Evolutionary conservation across 2,888 invertebrate genomes (phyloP).

Genomic region (Altica lythri): DNA sequence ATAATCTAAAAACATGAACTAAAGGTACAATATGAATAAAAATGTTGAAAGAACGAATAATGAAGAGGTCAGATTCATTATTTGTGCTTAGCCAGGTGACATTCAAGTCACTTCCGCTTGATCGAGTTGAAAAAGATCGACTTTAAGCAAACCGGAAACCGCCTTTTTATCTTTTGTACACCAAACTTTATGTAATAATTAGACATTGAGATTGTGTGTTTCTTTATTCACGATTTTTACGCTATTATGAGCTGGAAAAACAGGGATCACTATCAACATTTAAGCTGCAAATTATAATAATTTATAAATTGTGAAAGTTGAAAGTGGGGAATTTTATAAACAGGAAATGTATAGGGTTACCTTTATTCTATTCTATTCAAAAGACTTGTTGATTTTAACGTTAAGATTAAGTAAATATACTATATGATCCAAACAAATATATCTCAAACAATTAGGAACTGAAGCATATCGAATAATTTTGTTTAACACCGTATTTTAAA

Average conservation of each 20-base stretch:
- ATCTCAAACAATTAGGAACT: too few species aligned
- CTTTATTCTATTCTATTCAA: too few species aligned
- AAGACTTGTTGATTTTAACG: too few species aligned
- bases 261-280: too few species aligned
- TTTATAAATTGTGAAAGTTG: too few species aligned
- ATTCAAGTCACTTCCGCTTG: slow-evolving; percentile 54
- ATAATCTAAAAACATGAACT: slow-evolving; percentile 5
- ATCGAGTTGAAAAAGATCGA: slow-evolving; percentile 48
- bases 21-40: slow-evolving; percentile 31
- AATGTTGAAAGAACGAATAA: slow-evolving; percentile 35
- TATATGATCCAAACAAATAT: too few species aligned
- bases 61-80: slow-evolving; percentile 50
- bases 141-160: slow-evolving; percentile 44
- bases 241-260: not conserved
- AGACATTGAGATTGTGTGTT: slow-evolving; percentile 23
- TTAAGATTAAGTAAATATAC: too few species aligned
- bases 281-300: too few species aligned
- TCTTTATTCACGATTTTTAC: slow-evolving; percentile 3
- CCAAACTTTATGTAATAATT: slow-evolving; percentile 23
- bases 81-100: slow-evolving; percentile 51
- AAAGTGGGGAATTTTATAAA: too few species aligned
- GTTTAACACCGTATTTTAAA: too few species aligned
- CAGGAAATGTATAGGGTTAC: too few species aligned
- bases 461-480: too few species aligned
- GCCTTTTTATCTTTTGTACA: slow-evolving; percentile 32